Percentiles rank a stretch among this genome's conserved stretches.
phyloP scores from a whole-genome alignment of 1,140 invertebrate genomes.

The Lepidostoma basale region DNA sequence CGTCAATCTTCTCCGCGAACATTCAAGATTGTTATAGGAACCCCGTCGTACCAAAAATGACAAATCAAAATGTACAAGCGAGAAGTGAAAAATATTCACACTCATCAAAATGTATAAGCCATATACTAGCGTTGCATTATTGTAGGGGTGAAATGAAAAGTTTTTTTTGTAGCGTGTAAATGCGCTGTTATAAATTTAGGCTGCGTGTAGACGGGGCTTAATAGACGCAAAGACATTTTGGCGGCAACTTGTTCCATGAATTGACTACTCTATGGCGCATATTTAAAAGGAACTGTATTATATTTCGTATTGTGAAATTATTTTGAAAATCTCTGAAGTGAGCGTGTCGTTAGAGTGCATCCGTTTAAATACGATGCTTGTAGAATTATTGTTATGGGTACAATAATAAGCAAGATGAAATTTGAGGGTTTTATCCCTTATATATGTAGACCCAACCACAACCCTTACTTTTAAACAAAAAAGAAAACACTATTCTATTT shows the following conservation, averaged over 20 bases:
- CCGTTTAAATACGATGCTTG: not conserved
- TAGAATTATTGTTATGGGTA: not conserved
- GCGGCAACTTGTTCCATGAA: slow-evolving; percentile 9
- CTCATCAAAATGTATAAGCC: not conserved
- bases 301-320: not conserved
- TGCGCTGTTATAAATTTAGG: not conserved
- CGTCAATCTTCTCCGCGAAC: slow-evolving; percentile 13
- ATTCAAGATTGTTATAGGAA: slow-evolving; percentile 19
- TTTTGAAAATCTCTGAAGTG: not conserved
- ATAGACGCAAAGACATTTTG: slow-evolving; percentile 19
- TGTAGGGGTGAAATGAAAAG: not conserved
- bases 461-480: not conserved
- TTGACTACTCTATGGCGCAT: slow-evolving; percentile 14
- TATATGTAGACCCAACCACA: not conserved
- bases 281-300: slow-evolving; percentile 17
- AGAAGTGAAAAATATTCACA: not conserved
- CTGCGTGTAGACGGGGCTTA: not conserved
- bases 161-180: not conserved
- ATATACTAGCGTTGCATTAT: not conserved
- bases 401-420: not conserved
- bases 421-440: not conserved
- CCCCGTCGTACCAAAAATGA: not conserved
- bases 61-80: slow-evolving; percentile 1
- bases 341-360: not conserved
- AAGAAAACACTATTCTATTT: too few species aligned